Evolutionary conservation across 1,140 invertebrate genomes (phyloP).

Genomic region (Pseudoatta argentina): DNA sequence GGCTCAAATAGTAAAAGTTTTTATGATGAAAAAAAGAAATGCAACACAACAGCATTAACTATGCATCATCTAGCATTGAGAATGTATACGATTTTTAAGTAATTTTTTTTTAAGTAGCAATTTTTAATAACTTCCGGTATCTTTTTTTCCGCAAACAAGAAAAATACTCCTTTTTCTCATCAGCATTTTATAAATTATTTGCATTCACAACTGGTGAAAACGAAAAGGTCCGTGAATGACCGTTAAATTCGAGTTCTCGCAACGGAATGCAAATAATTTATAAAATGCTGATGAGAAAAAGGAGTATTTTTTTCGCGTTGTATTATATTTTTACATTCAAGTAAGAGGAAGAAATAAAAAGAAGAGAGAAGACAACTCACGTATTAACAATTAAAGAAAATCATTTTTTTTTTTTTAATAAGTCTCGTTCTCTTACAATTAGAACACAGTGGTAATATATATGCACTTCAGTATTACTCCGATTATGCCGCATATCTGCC

Average conservation of each 20-base stretch:
- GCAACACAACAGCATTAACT: too few relatives aligned
- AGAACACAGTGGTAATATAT: constrained; percentile 67
- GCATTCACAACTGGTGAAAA: neutral
- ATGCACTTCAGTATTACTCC: constrained; percentile 49
- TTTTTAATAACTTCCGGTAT: too few relatives aligned
- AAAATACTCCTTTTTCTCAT: too few relatives aligned
- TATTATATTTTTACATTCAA: neutral
- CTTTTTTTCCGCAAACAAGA: too few relatives aligned
- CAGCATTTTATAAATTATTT: too few relatives aligned
- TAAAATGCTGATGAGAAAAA: neutral
- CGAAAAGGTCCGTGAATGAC: too few relatives aligned
- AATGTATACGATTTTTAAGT: too few relatives aligned
- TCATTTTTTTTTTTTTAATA: constrained; percentile 54
- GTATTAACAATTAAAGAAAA: constrained; percentile 68
- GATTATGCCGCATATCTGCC: constrained; percentile 20
- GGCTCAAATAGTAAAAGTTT: too few relatives aligned
- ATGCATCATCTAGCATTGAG: too few relatives aligned
- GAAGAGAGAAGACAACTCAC: constrained; percentile 38
- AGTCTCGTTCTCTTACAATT: constrained; percentile 73
- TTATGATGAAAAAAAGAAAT: too few relatives aligned
- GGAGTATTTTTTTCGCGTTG: neutral
- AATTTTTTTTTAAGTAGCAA: too few relatives aligned
- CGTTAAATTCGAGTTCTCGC: neutral
- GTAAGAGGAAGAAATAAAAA: constrained; percentile 45
- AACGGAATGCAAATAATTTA: neutral